Base-by-base conservation (phyloP, 2,113 vertebrate genomes). In the Pipa parva region DNA sequence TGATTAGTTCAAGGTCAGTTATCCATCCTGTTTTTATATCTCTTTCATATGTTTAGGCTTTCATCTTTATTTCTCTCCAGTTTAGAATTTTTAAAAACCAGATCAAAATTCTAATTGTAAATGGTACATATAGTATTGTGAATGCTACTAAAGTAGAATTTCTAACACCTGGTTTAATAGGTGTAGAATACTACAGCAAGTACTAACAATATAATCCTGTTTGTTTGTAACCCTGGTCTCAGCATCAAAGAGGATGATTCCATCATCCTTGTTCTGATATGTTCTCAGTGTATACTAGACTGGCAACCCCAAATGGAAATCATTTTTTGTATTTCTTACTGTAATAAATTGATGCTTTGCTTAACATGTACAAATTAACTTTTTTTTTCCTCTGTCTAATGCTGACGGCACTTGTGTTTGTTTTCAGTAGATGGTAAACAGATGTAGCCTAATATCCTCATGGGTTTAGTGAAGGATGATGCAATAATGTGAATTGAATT, bases 381-480 rank as follows among this genome's bases (percentile, higher is more conserved):
- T 60, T 64, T 69, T 54, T 73, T 68, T 59, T 69, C 63, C 55
- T 73, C 58, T 78, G 1, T 21, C 42, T 69, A 68, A 75, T 73
- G 42, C 9, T 26, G 4, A 49, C 18, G 70, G 15, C n/a, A 73
- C 2, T 13, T 75, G 24, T 72, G 17, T 65, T 75, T 75, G 42
- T 71, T 80, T 79, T 63, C n/a, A 75, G 51, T 29, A 57, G 50
- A 42, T 74, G n/a, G 60, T 76, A 56, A 58, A 12, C 49, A 56
- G 49, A 17, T 22, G 70, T 8, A 18, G 0, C 69, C 3, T 22
- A 63, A n/a, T 21, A 70, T n/a, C 8, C 18, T 51, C 7, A 10
- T 0, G 10, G 9, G 39, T 45, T 29, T 22, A 59, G 24, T 28
- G 74, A 27, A 76, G 73, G 33, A 73, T 24, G 13, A 64, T 11